Conservation (phyloP, 53 echinoderm and acorn worm species). For the Astropecten irregularis region DNA sequence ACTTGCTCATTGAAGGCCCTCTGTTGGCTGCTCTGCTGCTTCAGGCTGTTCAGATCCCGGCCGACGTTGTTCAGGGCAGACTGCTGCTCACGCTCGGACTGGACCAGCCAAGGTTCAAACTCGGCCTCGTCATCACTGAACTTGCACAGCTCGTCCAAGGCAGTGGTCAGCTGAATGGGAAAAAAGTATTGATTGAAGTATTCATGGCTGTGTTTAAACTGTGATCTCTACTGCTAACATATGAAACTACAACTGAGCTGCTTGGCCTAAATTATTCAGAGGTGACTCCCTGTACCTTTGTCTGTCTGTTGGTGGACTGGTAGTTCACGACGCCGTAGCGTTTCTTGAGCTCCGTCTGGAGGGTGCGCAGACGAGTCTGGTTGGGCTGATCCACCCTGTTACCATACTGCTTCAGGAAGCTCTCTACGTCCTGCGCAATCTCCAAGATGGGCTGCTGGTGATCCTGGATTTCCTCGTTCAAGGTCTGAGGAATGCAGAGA, state of each 20-base stretch:
- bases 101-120: conserved; percentile 76
- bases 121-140: conserved; percentile 78
- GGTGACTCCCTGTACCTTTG: conserved; percentile 63
- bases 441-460: conserved; percentile 85
- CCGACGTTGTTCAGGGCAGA: conserved; percentile 63
- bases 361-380: conserved; percentile 76
- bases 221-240: too few relatives aligned
- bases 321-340: conserved; percentile 93
- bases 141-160: conserved; percentile 78
- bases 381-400: conserved; percentile 74
- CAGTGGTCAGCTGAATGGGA: conserved; percentile 60
- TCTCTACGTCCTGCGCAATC: conserved; percentile 74
- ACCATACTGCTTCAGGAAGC: conserved; percentile 82
- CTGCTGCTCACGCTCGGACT: conserved; percentile 79
- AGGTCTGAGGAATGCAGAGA: conserved; percentile 44
- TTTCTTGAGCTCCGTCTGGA: conserved; percentile 81
- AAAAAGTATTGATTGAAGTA: too few relatives aligned
- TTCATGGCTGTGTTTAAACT: too few relatives aligned
- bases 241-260: too few relatives aligned
- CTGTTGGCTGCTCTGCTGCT: conserved; percentile 72
- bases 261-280: too few relatives aligned
- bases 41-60: conserved; percentile 72
- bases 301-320: conserved; percentile 87
- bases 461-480: conserved; percentile 80
- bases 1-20: conserved; percentile 85